A percentile compares a stretch with the other conserved stretches of the same genome.
These are phyloP conservation scores for Rousettus madagascariensis DNA, from an alignment of 2,797 vertebrate genomes.

Conservation along the genomic window DNA sequence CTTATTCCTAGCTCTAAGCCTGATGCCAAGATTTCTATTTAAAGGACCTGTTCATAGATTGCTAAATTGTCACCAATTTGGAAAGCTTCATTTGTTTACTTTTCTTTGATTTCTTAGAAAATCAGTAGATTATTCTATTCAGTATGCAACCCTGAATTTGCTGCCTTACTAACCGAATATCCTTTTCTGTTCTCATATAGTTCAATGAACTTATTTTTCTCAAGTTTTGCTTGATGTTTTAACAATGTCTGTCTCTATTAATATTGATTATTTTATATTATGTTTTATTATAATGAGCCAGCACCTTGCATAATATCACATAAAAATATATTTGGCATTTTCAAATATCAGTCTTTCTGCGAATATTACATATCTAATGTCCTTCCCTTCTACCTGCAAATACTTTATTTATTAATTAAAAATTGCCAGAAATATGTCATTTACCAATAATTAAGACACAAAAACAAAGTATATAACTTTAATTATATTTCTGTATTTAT, in stretches of 20 bases:
- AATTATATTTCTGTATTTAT: not conserved
- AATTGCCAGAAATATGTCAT: not conserved
- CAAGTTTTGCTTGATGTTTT: not conserved
- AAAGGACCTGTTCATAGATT: not conserved
- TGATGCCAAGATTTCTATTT: not conserved
- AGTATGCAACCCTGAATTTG: not conserved
- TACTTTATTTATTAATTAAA: slow-evolving; percentile 2
- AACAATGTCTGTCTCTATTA: not conserved
- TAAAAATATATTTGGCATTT: not conserved
- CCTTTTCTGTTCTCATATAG: not conserved
- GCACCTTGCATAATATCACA: not conserved
- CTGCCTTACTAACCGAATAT: not conserved
- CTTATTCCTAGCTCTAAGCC: not conserved
- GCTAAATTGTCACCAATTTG: not conserved
- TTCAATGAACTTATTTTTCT: not conserved
- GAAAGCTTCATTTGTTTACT: slow-evolving; percentile 19
- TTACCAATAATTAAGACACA: slow-evolving; percentile 11
- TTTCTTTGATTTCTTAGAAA: slow-evolving; percentile 16
- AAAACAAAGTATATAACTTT: not conserved
- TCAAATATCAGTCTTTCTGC: not conserved
- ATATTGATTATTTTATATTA: not conserved
- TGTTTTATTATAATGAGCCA: not conserved
- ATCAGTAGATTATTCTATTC: not conserved
- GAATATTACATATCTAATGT: not conserved
- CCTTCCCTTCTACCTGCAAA: not conserved